Evolutionary conservation across 2,797 vertebrate species (phyloP).

Genomic region (Pipistrellus nathusii): DNA sequence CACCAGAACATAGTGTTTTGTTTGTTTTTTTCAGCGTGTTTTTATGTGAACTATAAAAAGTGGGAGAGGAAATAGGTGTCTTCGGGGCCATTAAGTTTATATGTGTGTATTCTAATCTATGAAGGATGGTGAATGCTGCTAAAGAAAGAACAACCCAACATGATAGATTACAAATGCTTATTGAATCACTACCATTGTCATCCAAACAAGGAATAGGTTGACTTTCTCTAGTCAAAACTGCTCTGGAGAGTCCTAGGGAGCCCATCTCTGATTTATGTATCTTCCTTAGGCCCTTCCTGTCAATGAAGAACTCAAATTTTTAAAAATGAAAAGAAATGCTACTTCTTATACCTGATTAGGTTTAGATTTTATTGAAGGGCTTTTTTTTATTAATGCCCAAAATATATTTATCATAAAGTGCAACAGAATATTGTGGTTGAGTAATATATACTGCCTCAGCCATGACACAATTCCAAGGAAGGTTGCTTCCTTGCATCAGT

Average conservation of each 20-base stretch:
- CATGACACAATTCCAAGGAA: rapidly evolving
- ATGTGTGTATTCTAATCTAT: not conserved
- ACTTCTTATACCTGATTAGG: not conserved
- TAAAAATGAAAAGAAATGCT: not conserved
- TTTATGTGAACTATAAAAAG: not conserved
- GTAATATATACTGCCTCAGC: not conserved
- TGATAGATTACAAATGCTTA: not conserved
- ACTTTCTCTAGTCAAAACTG: not conserved
- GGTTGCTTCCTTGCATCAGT: not conserved
- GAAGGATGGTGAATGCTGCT: not conserved
- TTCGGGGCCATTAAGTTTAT: not conserved
- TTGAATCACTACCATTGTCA: not conserved
- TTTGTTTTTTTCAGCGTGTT: not conserved
- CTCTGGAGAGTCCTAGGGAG: not conserved
- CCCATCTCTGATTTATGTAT: not conserved
- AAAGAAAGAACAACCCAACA: not conserved
- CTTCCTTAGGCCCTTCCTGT: not conserved
- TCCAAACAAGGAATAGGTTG: not conserved
- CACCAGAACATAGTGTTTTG: not conserved
- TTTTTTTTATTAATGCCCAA: not conserved
- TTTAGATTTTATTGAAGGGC: not conserved
- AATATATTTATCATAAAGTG: not conserved
- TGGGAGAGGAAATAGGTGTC: not conserved
- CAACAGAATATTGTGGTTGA: not conserved
- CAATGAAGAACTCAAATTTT: not conserved